Conservation (phyloP, 2,113 vertebrate genomes). For the Sula dactylatra region DNA sequence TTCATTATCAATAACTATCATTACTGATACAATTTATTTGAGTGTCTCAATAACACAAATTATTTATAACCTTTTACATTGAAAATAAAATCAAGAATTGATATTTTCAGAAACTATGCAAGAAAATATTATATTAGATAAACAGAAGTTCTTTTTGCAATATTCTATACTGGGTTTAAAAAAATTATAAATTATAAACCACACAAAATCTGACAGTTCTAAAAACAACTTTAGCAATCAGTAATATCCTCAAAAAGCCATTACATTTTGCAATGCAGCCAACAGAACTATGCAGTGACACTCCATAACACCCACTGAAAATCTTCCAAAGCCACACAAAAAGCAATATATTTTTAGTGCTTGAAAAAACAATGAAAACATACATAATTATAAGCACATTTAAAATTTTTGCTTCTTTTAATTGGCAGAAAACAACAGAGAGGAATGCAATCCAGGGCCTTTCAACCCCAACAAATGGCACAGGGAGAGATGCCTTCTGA, state of each 20-base stretch:
- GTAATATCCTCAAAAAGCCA: not conserved
- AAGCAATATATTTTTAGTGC: constrained; percentile 3
- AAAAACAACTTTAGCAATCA: not conserved
- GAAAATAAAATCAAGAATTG: not conserved
- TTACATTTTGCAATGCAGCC: not conserved
- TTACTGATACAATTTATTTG: not conserved
- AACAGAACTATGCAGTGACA: not conserved
- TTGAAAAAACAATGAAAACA: constrained; percentile 19
- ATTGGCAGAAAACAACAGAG: not conserved
- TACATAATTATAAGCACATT: constrained; percentile 7
- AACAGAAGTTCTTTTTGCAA: not conserved
- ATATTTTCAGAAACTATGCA: not conserved
- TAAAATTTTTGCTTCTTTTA: not conserved
- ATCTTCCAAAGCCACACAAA: not conserved
- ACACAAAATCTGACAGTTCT: not conserved
- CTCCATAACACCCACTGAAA: not conserved
- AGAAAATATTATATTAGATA: not conserved
- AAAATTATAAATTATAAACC: not conserved
- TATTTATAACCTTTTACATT: not conserved
- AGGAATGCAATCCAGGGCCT: not conserved
- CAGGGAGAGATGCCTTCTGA: not conserved
- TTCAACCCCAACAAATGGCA: not conserved
- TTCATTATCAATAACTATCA: not conserved
- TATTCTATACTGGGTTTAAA: not conserved
- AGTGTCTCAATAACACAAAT: not conserved